Evolutionary conservation across 2,113 vertebrate species (phyloP).

Genomic region (mouse (Mus musculus)): DNA sequence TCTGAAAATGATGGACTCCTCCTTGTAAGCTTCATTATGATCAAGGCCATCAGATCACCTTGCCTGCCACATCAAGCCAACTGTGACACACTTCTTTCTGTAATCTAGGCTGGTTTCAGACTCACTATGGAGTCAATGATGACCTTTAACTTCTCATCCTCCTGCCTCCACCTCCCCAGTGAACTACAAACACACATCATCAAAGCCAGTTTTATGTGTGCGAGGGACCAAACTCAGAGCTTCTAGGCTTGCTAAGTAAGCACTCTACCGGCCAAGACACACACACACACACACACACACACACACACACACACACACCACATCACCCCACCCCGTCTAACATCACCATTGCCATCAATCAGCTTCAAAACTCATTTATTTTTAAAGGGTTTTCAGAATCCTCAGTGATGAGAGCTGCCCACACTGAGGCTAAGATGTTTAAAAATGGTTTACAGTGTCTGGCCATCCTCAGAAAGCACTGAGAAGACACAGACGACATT

Average conservation of each 20-base stretch:
- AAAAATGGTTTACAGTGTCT: not conserved
- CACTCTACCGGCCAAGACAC: not conserved
- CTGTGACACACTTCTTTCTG: not conserved
- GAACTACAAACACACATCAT: not conserved
- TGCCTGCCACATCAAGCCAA: not conserved
- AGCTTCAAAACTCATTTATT: constrained; percentile 37
- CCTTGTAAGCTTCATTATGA: not conserved
- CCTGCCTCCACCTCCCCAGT: not conserved
- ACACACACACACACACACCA: too few relatives aligned
- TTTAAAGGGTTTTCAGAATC: not conserved
- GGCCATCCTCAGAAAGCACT: constrained; percentile 1
- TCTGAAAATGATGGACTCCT: constrained; percentile 26
- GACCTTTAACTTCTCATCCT: too few relatives aligned
- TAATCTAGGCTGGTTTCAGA: not conserved
- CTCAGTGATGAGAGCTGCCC: not conserved
- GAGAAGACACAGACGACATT: not conserved
- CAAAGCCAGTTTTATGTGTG: not conserved
- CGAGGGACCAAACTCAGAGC: not conserved
- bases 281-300: too few relatives aligned
- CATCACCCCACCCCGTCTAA: not conserved
- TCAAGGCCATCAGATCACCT: not conserved
- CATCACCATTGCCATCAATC: not conserved
- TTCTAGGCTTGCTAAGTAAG: not conserved
- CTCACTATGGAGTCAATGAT: not conserved
- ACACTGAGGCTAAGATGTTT: not conserved